Conservation (phyloP, 2,113 vertebrate species). For the Gadus macrocephalus region DNA sequence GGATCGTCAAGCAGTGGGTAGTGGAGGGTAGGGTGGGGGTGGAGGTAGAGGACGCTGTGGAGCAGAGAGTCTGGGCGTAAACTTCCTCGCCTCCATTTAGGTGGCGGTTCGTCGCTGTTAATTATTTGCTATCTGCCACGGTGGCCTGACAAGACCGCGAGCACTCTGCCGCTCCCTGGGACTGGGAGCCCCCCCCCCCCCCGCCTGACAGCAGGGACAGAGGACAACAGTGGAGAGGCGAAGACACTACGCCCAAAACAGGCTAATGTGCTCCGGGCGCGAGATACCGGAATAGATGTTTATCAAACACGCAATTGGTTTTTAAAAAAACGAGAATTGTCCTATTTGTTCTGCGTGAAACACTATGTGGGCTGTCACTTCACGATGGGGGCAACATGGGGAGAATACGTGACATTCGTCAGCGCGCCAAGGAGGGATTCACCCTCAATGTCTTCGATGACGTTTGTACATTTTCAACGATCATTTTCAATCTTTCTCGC, state of each 20-base stretch:
- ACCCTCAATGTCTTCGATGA: no score
- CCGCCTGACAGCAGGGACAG: conserved; percentile 39
- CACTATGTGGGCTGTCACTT: no score
- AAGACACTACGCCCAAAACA: conserved; percentile 39
- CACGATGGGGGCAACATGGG: no score
- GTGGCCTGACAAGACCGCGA: not conserved
- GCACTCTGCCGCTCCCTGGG: conserved; percentile 13
- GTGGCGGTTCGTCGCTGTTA: conserved; percentile 47
- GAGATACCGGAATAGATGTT: conserved; percentile 10
- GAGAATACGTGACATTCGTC: no score
- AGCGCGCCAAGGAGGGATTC: no score
- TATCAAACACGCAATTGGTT: no score
- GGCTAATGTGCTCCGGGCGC: conserved; percentile 54
- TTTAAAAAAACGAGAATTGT: no score
- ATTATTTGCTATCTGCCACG: conserved; percentile 43
- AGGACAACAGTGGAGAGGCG: not conserved
- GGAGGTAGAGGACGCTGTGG: conserved; percentile 24
- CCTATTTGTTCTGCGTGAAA: no score
- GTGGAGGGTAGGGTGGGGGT: no score
- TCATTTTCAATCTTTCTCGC: no score
- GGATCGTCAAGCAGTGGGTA: conserved; percentile 17
- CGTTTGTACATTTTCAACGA: no score
- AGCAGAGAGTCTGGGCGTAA: conserved; percentile 22
- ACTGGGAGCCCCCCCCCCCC: conserved; percentile 13
- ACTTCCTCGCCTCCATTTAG: conserved; percentile 25